Conservation (phyloP, 2,888 invertebrate species). For the Plebejus melissa region DNA sequence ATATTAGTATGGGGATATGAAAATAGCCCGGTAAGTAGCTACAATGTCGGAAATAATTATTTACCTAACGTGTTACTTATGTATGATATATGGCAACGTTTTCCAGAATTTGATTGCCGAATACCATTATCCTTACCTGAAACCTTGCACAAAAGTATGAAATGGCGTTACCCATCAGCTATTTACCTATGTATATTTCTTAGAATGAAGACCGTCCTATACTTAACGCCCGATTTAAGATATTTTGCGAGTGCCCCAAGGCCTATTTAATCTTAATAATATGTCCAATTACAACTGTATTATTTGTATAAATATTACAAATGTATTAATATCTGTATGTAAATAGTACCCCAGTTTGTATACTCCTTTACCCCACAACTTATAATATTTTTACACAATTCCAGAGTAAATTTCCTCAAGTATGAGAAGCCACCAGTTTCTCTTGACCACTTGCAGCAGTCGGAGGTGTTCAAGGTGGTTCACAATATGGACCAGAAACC, state of each 20-base stretch:
- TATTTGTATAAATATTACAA: neutral
- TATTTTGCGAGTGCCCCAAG: neutral
- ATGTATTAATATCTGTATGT: neutral
- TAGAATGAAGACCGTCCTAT: neutral
- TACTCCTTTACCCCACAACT: neutral
- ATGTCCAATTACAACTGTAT: neutral
- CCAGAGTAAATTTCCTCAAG: conserved; percentile 93
- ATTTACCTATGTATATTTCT: conserved; percentile 5
- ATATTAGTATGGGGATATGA: neutral
- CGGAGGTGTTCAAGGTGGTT: conserved; percentile 88
- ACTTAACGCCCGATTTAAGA: neutral
- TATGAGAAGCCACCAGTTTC: conserved; percentile 89
- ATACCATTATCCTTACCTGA: neutral
- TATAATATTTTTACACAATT: neutral
- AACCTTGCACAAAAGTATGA: neutral
- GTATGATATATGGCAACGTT: neutral
- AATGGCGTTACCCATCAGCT: neutral
- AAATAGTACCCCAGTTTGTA: neutral
- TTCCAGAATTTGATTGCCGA: conserved; percentile 21
- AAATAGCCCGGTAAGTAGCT: neutral
- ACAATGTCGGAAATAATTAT: neutral
- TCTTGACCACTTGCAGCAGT: conserved; percentile 86
- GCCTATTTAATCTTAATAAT: neutral
- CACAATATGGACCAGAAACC: conserved; percentile 87
- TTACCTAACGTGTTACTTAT: neutral